Evolutionary conservation across 2,888 invertebrate genomes (phyloP).

Genomic region (Lasioglossum oenotherae): DNA sequence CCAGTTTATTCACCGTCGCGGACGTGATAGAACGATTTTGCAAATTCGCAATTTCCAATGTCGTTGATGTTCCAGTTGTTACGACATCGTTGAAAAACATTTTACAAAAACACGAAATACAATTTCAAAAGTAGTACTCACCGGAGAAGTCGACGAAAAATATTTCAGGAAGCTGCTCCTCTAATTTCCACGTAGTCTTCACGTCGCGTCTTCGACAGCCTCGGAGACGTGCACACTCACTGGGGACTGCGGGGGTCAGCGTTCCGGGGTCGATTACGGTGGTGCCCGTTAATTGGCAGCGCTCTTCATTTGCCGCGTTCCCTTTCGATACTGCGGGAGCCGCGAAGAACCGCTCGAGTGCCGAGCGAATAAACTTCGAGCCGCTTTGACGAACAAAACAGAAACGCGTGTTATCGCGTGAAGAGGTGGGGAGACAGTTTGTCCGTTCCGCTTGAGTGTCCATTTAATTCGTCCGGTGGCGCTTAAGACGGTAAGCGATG

Average conservation of each 20-base stretch:
- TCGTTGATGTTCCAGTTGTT: background rate
- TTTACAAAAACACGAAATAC: no score
- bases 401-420: background rate
- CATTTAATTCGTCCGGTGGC: constrained; percentile 5
- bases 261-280: background rate
- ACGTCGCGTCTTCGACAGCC: background rate
- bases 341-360: background rate
- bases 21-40: background rate
- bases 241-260: background rate
- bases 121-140: no score
- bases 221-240: background rate
- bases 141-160: no score
- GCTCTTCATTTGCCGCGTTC: constrained; percentile 18
- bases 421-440: background rate
- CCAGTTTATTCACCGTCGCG: background rate
- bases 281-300: constrained; percentile 18
- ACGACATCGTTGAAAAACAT: no score
- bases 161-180: background rate
- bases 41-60: background rate
- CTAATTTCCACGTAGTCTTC: background rate
- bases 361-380: background rate
- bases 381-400: background rate
- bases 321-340: constrained; percentile 14
- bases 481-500: background rate
- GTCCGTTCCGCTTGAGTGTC: background rate